These are phyloP conservation scores for Zophobas atratus DNA, from an alignment of 1,140 invertebrate species.

Conservation along the genomic window DNA sequence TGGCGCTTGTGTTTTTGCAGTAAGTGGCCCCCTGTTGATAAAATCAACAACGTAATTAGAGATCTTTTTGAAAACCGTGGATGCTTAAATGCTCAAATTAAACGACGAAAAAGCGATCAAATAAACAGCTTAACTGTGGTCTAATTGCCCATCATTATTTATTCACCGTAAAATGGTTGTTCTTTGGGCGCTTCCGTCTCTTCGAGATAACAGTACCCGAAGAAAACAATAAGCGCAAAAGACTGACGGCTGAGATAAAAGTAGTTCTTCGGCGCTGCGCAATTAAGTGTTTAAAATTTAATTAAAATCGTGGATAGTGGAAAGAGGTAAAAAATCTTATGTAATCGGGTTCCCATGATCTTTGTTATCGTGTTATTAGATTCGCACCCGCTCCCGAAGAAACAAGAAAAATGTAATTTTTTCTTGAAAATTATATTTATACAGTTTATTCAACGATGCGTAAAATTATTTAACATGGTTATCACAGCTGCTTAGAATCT, in stretches of 20 bases:
- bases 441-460: slow-evolving; percentile 47
- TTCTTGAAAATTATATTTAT: slow-evolving; percentile 47
- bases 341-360: slow-evolving; percentile 40
- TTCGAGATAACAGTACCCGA: slow-evolving; percentile 25
- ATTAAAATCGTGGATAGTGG: slow-evolving; percentile 18
- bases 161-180: slow-evolving; percentile 45
- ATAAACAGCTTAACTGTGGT: slow-evolving; percentile 45
- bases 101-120: slow-evolving; percentile 30
- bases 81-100: slow-evolving; percentile 29
- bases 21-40: slow-evolving; percentile 11
- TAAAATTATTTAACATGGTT: slow-evolving; percentile 47
- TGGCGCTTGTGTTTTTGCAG: slow-evolving; percentile 1
- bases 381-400: slow-evolving; percentile 13
- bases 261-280: slow-evolving; percentile 3
- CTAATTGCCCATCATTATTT: slow-evolving; percentile 45
- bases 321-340: slow-evolving; percentile 10
- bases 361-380: slow-evolving; percentile 39
- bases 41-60: slow-evolving; percentile 29
- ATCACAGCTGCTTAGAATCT: slow-evolving; percentile 40
- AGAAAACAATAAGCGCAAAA: slow-evolving; percentile 18
- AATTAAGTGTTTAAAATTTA: slow-evolving; percentile 41
- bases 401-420: slow-evolving; percentile 47
- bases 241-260: neutral
- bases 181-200: slow-evolving; percentile 38
- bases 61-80: slow-evolving; percentile 16